Evolutionary conservation across 2,797 vertebrate species (phyloP), one percentile per base, ranked within the genome.

Genomic region (Clarias pachynema): DNA sequence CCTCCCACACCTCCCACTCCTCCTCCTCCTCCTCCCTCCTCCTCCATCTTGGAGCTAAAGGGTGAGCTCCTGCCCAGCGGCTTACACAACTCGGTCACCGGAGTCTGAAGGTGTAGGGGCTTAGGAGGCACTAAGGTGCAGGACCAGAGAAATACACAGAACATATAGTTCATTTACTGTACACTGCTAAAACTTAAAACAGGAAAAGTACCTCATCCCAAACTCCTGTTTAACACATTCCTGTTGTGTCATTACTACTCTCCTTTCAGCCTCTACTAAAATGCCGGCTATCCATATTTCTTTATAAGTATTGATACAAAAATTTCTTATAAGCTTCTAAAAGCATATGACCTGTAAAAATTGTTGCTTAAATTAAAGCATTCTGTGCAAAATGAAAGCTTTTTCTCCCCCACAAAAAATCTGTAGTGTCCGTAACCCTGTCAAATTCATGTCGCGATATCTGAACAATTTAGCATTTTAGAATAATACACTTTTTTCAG

Each of bases 61-160:
- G 53, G 74, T 18, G 88, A 87, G 72, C 79, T 44, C 78, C 10
- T 82, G 86, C 85, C 80, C 86, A 92, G 88, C 0, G 92, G 92
- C 53, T 89, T 87, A 3, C 85, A 66, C 74, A 85, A 53, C 65
- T 89, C 88, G 9, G 91, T 94, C 93, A 94, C 92, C 85, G 94
- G 94, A 90, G 91, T 94, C 92, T 94, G 94, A 86, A 96, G 93
- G 87, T 95, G 92, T 0, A 37, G 74, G 31, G 95, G 95, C 86
- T 96, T 96, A 29, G 94, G 93, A 89, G 95, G 95, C 93, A 96
- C 95, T 96, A 86, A 8, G 75, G 84, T 31, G 49, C 44, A 59
- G 40, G 62, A 59, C 72, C 60, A 80, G 44, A 82, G n/a, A 84
- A 80, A 69, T 26, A 70, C 49, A 86, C 62, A 44, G 1, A 73